These are phyloP conservation scores for Psephotus haematonotus DNA, from an alignment of 2,113 vertebrate genomes.

Conservation along the genomic window DNA sequence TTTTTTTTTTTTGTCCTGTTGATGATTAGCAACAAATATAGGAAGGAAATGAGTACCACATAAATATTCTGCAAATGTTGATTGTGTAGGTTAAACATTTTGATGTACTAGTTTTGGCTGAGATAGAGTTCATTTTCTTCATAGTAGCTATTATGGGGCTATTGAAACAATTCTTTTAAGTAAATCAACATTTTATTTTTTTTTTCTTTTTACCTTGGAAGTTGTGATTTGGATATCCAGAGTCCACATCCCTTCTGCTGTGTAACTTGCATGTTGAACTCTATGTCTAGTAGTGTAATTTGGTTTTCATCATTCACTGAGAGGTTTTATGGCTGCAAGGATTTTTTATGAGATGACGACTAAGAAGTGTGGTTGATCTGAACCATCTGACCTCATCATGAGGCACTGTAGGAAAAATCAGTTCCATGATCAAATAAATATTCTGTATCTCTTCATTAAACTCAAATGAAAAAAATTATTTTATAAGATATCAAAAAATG, in stretches of 20 bases:
- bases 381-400: not conserved
- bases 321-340: not conserved
- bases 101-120: not conserved
- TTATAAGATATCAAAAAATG: not conserved
- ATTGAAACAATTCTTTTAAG: not conserved
- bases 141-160: not conserved
- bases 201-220: not conserved
- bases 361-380: not conserved
- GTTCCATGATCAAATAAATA: not conserved
- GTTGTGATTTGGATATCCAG: not conserved
- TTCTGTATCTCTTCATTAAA: not conserved
- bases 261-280: not conserved
- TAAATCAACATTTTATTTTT: not conserved
- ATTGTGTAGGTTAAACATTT: not conserved
- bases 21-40: not conserved
- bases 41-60: not conserved
- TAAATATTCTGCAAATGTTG: not conserved
- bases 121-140: not conserved
- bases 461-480: not conserved
- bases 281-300: not conserved
- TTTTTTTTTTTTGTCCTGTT: not conserved
- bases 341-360: not conserved
- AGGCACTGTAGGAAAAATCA: not conserved
- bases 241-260: not conserved
- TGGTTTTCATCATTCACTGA: not conserved